These are phyloP conservation scores for Mimumesa dahlbomi DNA, from an alignment of 2,888 invertebrate species.

Conservation along the genomic window DNA sequence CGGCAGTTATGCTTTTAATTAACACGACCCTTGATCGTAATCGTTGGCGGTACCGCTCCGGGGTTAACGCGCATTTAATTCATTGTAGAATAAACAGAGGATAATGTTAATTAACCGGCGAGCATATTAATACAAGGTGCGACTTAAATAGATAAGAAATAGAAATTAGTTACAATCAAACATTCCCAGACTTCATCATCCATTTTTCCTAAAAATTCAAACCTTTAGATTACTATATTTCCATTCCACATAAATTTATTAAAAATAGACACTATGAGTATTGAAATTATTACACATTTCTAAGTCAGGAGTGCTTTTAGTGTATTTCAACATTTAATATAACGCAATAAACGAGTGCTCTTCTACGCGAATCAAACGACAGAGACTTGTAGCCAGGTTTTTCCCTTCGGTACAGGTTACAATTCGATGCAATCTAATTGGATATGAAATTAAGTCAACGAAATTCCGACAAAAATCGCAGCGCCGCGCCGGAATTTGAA, in stretches of 20 bases:
- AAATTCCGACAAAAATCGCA: slow-evolving; percentile 75
- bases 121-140: background rate
- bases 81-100: slow-evolving; percentile 7
- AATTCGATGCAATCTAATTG: slow-evolving; percentile 76
- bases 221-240: too few species aligned
- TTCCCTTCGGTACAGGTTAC: slow-evolving; percentile 38
- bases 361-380: background rate
- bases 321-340: too few species aligned
- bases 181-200: too few species aligned
- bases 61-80: slow-evolving; percentile 54
- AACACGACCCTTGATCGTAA: slow-evolving; percentile 53
- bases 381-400: slow-evolving; percentile 35
- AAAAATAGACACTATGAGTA: too few species aligned
- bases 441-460: slow-evolving; percentile 78
- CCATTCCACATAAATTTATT: too few species aligned
- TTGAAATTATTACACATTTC: too few species aligned
- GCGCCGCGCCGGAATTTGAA: slow-evolving; percentile 68
- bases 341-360: too few species aligned
- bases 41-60: slow-evolving; percentile 42
- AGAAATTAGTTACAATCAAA: background rate
- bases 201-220: too few species aligned
- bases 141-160: background rate
- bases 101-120: background rate
- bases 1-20: slow-evolving; percentile 45
- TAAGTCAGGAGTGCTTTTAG: too few species aligned